Base-by-base conservation (phyloP, 2,797 vertebrate genomes). In the Chelonia mydas region DNA sequence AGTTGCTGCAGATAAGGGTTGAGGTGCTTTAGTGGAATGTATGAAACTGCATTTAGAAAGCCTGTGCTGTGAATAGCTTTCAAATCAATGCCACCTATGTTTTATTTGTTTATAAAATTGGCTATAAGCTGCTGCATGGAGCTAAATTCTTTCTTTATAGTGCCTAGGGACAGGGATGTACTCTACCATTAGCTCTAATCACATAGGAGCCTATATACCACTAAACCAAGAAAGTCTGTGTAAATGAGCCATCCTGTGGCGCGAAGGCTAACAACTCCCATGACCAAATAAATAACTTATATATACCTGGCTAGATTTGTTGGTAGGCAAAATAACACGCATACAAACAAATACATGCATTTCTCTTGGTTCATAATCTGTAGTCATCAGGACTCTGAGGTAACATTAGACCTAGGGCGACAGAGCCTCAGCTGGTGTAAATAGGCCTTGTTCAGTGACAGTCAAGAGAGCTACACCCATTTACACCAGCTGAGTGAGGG, bases 21-120 rank as follows among this genome's bases (percentile, higher is more conserved):
- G 65, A 93, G 89, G 85, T 65, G 86, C 65, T 95, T 88, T 91
- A 87, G 77, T 80, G 80, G 93, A 95, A 61, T 88, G 84, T 1
- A 95, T 86, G 85, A 94, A 95, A 84, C 81, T n/a, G 47, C 59
- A n/a, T 84, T 93, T 79, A 86, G 41, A 89, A 88, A 88, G 79
- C 83, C 79, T 92, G 49, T 81, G 87, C 49, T 92, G 31, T 21
- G 47, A 2, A 81, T 90, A 79, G 49, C 81, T 93, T 90, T 90
- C 93, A 90, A 84, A 85, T 79, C 50, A 85, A 11, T 23, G 61
- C 50, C 77, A 76, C 7, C 1, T 3, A 3, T 68, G 28, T 86
- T 94, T 89, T 4, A 33, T 79, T 96, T 93, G 1, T 84, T 25
- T 89, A 84, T 89, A 28, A 84, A 5, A 79, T 57, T 86, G 88